phyloP scores from a whole-genome alignment of 2,888 invertebrate genomes.

The Maniola hyperantus region DNA sequence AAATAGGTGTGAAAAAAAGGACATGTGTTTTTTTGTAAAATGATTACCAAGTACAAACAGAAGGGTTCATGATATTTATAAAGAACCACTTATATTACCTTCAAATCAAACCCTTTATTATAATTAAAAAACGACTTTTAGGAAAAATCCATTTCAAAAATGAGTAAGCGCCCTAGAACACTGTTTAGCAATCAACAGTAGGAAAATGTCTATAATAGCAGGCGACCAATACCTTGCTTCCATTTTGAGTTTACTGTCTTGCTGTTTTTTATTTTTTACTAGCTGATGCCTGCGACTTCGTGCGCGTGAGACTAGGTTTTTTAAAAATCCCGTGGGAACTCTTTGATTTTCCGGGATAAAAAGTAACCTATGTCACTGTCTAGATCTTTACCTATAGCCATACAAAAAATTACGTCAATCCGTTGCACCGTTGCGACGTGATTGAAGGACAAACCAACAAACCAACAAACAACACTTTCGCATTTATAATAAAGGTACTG shows the following conservation, averaged over 20 bases:
- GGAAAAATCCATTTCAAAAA: conserved; percentile 26
- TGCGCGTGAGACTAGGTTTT: too few species aligned
- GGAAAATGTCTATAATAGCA: neutral
- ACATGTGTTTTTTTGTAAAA: neutral
- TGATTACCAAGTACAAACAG: neutral
- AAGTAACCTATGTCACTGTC: too few species aligned
- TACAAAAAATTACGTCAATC: too few species aligned
- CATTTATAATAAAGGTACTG: too few species aligned
- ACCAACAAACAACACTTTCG: too few species aligned
- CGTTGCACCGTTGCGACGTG: too few species aligned
- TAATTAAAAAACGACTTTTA: conserved; percentile 25
- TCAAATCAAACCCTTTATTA: conserved; percentile 25
- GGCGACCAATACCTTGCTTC: neutral
- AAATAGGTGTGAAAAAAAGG: conserved; percentile 1
- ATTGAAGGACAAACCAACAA: too few species aligned
- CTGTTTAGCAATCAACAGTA: neutral
- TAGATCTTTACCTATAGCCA: too few species aligned
- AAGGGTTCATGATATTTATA: neutral
- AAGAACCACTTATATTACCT: conserved; percentile 7
- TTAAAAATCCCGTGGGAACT: too few species aligned
- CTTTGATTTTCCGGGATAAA: too few species aligned
- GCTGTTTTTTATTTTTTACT: too few species aligned
- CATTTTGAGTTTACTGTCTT: neutral
- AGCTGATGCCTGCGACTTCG: too few species aligned
- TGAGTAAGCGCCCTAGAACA: conserved; percentile 15